Percentiles rank a stretch among this genome's conserved stretches.
These are phyloP conservation scores for Ganaspis brasiliensis DNA, from an alignment of 2,888 invertebrate species.

Conservation along the genomic window DNA sequence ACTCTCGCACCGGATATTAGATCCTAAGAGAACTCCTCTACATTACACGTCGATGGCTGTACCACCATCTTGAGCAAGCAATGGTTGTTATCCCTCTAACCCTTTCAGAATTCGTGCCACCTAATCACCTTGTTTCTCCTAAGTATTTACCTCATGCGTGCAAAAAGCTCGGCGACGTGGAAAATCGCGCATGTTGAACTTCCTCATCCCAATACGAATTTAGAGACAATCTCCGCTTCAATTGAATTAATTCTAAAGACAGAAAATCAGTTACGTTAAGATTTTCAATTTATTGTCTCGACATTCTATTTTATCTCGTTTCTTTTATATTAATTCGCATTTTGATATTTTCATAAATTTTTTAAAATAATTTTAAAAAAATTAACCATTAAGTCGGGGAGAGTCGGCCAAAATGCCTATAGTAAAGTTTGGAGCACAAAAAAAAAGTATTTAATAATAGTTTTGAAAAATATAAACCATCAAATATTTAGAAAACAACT, in stretches of 20 bases:
- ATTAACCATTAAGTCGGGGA: too few relatives aligned
- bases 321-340: too few relatives aligned
- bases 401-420: too few relatives aligned
- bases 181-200: slow-evolving; percentile 26
- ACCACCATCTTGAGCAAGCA: slow-evolving; percentile 59
- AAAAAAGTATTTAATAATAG: too few relatives aligned
- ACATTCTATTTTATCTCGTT: too few relatives aligned
- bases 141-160: slow-evolving; percentile 33
- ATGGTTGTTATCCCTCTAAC: slow-evolving; percentile 37
- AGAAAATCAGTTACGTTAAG: background rate
- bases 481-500: too few relatives aligned
- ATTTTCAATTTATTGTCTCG: background rate
- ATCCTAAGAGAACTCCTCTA: slow-evolving; percentile 63
- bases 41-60: slow-evolving; percentile 63
- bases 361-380: too few relatives aligned
- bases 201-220: slow-evolving; percentile 13
- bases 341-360: too few relatives aligned
- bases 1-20: slow-evolving; percentile 69
- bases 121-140: slow-evolving; percentile 39
- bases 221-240: background rate
- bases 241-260: background rate
- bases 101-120: slow-evolving; percentile 27
- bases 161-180: slow-evolving; percentile 34
- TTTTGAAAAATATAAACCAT: too few relatives aligned
- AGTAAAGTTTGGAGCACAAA: too few relatives aligned